Percentiles rank a stretch among this genome's conserved stretches.
Conservation (phyloP, 2,113 vertebrate species). For the Sander lucioperca region DNA sequence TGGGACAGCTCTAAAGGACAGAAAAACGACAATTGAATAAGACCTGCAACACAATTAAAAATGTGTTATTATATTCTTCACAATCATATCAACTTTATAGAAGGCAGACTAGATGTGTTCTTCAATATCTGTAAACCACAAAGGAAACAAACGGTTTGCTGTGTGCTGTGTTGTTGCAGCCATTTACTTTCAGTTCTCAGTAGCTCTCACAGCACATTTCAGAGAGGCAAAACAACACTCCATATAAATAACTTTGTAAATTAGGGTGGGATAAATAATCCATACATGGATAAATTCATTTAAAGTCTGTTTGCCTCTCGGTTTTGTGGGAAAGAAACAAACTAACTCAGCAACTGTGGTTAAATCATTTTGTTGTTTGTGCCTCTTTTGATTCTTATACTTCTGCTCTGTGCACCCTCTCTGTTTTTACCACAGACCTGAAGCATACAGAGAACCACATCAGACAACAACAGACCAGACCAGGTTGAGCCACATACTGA, state of each 20-base stretch:
- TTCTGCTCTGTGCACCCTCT: slow-evolving; percentile 1
- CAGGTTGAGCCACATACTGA: slow-evolving; percentile 33
- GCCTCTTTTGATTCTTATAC: background rate
- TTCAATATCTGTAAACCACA: background rate
- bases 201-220: background rate
- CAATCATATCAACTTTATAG: background rate
- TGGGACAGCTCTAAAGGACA: too few relatives aligned
- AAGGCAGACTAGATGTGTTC: background rate
- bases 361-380: slow-evolving; percentile 7
- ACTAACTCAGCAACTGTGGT: slow-evolving; percentile 28
- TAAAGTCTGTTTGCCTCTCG: background rate
- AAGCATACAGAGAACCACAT: slow-evolving; percentile 54
- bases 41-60: background rate
- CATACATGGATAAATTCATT: background rate
- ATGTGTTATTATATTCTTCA: background rate
- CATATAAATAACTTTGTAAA: background rate
- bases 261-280: background rate
- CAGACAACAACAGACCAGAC: slow-evolving; percentile 50
- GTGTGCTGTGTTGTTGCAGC: background rate
- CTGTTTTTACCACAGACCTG: slow-evolving; percentile 60
- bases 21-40: background rate
- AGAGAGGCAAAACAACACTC: background rate
- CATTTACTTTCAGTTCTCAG: background rate
- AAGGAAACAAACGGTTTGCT: background rate
- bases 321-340: background rate